Base-by-base conservation (phyloP, 2,113 vertebrate species). In the Saccopteryx leptura region DNA sequence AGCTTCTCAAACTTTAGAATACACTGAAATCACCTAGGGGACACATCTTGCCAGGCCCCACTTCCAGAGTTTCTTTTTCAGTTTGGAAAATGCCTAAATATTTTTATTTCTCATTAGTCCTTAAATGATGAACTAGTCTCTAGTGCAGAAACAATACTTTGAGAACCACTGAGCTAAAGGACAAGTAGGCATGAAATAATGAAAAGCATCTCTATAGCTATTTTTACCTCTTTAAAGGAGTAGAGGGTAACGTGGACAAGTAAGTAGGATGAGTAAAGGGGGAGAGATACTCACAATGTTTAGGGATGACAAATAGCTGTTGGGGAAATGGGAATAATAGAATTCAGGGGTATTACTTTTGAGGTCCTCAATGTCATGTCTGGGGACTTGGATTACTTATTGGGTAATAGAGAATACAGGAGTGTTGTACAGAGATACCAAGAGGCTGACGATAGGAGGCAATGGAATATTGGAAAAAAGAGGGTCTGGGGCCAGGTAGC, bases 81-180 rank as follows among this genome's bases (percentile, higher is more conserved):
- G 71, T 75, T 76, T 23, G 23, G 14, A 93, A 79, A 87, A 17
- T 10, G 7, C 63, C 21, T 33, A 21, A 60, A 69, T 1, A 13
- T 39, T n/a, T 84, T n/a, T 8, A 69, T 93, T 93, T 83, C 71
- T 94, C 56, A 54, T 78, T 60, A 81, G 13, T 23, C 48, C 14
- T 60, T 21, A 15, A 17, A 33, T 71, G 52, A 82, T 52, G 23
- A 31, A 60, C 39, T 83, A 88, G 54, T 75, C n/a, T 15, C 84
- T 69, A n/a, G 4, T 61, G 87, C 48, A 85, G 63, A 0, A 23
- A 6, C 4, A 71, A 56, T 52, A 52, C 24, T 92, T 69, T 56
- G 60, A 86, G 39, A 85, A 85, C 17, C 28, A 84, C 0, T 58
- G 13, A 50, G 54, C 58, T 52, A 88, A 88, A 46, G 18, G 68